Evolutionary conservation across 2,888 invertebrate species (phyloP), one percentile per base, ranked within the genome.

Genomic region (Eumerus sabulonum): DNA sequence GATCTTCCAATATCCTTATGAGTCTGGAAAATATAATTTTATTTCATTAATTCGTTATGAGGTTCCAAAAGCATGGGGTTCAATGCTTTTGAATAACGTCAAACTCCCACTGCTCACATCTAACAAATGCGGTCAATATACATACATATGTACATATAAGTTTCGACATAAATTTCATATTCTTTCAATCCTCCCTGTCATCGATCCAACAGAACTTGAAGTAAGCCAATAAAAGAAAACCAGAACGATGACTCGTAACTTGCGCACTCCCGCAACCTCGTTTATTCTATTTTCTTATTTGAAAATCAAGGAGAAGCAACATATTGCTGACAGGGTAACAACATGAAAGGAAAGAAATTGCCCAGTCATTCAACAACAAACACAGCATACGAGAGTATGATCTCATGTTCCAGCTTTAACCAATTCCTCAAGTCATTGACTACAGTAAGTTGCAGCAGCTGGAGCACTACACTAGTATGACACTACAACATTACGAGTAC

Each of bases 261-360:
- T 73, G n/a, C 11, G 27, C 27, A 17, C 1, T 12, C 51, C 71
- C 38, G 2, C 45, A 9, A 38, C 38, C 45, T 16, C 66, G 59
- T 48, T 42, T 44, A 71, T 71, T 73, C 57, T 47, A 63, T 77
- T 71, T 73, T 57, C 42, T 63, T 77, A 66, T 77, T 67, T 40
- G 48, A 76, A 66, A 72, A 77, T 77, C 72, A 67, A 62, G 66
- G 72, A 73, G 68, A 73, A 67, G 73, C 68, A 79, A 79, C 77
- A 79, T 73, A 70, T 64, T 74, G 64, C 74, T 74, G 63, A 79
- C 64, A 79, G 54, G 54, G 48, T 68, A 64, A 68, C 77, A 72
- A 63, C 73, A 63, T 40, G 42, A 51, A 44, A 1, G 36, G 48
- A 19, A 45, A 18, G 38, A 51, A 42, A 51, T 11, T 42, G 19